These are phyloP conservation scores for Phataginus tetradactyla DNA, from an alignment of 2,797 vertebrate species.

Conservation along the genomic window DNA sequence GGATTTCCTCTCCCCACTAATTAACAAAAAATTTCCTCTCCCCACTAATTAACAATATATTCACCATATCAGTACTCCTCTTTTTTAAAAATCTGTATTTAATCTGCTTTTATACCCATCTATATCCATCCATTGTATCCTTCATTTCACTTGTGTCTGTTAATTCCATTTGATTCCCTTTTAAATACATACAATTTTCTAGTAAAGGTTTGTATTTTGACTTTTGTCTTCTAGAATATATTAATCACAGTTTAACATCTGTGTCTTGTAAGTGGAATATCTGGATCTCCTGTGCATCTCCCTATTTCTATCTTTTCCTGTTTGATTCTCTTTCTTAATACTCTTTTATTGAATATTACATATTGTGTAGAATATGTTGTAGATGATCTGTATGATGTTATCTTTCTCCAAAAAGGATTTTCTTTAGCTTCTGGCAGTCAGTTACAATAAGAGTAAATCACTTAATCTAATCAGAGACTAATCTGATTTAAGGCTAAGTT, in stretches of 20 bases:
- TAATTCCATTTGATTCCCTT: background rate
- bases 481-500: background rate
- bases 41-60: background rate
- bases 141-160: background rate
- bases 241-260: background rate
- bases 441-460: background rate
- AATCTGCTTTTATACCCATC: background rate
- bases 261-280: background rate
- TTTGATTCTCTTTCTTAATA: background rate
- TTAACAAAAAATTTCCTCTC: too few relatives aligned
- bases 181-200: background rate
- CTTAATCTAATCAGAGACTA: constrained; percentile 25
- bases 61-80: background rate
- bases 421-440: background rate
- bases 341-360: background rate
- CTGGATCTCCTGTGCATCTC: background rate
- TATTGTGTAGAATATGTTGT: background rate
- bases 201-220: background rate
- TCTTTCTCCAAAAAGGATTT: constrained; percentile 9
- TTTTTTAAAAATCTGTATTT: background rate
- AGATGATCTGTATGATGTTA: background rate
- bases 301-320: background rate
- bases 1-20: too few relatives aligned
- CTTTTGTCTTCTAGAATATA: background rate
- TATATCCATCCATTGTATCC: background rate